These are phyloP conservation scores for Lepidocyrtinus sp. DNA, from an alignment of 2,888 invertebrate species.

Conservation along the genomic window DNA sequence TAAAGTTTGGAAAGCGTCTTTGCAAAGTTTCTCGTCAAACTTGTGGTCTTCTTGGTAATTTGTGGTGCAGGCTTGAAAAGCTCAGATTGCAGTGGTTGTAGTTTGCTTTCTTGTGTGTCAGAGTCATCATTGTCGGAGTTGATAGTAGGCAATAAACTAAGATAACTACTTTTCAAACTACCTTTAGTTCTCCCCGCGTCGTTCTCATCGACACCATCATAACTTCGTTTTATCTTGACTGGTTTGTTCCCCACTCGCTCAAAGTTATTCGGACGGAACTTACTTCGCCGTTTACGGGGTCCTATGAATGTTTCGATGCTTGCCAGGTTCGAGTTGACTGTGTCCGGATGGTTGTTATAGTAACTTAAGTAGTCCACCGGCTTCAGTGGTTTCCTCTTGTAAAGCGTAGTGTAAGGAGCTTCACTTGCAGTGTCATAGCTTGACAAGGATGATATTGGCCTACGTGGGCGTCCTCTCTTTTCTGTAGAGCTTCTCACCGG, in stretches of 20 bases:
- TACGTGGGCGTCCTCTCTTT: too few species aligned
- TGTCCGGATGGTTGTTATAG: conserved; percentile 24
- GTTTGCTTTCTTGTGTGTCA: too few species aligned
- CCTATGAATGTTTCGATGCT: conserved; percentile 29
- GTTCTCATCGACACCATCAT: too few species aligned
- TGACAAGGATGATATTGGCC: too few species aligned
- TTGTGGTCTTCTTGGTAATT: too few species aligned
- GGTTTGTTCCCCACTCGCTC: too few species aligned
- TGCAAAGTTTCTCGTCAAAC: conserved; percentile 42
- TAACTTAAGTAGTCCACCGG: conserved; percentile 42
- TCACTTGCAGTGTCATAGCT: too few species aligned
- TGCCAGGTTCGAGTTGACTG: conserved; percentile 36
- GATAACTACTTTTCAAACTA: conserved; percentile 12
- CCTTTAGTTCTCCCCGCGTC: conserved; percentile 21
- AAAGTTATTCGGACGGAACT: conserved; percentile 24
- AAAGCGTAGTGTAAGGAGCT: too few species aligned
- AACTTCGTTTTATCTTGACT: background rate
- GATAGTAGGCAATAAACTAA: too few species aligned
- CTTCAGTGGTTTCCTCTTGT: too few species aligned
- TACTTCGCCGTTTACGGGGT: conserved; percentile 1
- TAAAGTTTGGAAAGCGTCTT: conserved; percentile 46
- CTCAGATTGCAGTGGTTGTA: conserved; percentile 22
- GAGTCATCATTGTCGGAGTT: too few species aligned
- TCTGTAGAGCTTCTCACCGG: conserved; percentile 26
- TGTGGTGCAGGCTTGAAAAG: too few species aligned